A percentile compares a stretch with the other conserved stretches of the same genome.
These are phyloP conservation scores for Melanotaenia parkinsoni DNA, from an alignment of 2,797 vertebrate genomes.

Conservation along the genomic window DNA sequence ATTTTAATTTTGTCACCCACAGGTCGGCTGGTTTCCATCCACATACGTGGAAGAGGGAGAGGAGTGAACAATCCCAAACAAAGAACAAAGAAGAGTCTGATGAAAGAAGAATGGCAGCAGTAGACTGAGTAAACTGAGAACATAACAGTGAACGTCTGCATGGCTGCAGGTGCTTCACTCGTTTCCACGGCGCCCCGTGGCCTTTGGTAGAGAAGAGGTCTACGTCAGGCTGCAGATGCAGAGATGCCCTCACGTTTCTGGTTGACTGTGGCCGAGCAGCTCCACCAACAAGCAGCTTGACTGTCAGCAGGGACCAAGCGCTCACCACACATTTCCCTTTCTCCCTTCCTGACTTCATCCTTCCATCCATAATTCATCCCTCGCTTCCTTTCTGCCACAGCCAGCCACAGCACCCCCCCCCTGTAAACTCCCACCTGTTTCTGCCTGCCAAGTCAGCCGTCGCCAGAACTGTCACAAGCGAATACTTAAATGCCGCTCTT, in stretches of 20 bases:
- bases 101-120: conserved; percentile 24
- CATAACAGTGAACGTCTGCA: conserved; percentile 17
- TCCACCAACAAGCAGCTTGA: conserved; percentile 66
- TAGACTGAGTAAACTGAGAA: conserved; percentile 28
- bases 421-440: conserved; percentile 53
- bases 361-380: conserved; percentile 57
- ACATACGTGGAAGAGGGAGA: conserved; percentile 96
- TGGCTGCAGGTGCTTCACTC: conserved; percentile 27
- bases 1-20: conserved; percentile 6
- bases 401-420: conserved; percentile 8
- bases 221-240: conserved; percentile 28
- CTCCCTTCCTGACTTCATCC: conserved; percentile 19
- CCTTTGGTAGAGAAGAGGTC: conserved; percentile 49
- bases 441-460: conserved; percentile 52
- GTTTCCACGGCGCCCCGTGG: conserved; percentile 30
- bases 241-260: conserved; percentile 41
- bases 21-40: conserved; percentile 99
- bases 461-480: conserved; percentile 61
- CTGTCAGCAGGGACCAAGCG: conserved; percentile 54
- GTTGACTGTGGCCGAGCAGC: conserved; percentile 55
- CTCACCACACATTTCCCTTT: conserved; percentile 55
- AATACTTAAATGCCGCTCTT: conserved; percentile 59
- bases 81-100: conserved; percentile 7
- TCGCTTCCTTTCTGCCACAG: conserved; percentile 33
- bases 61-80: conserved; percentile 76